Conservation (phyloP, 2,113 vertebrate species). For the Ammodytes marinus region DNA sequence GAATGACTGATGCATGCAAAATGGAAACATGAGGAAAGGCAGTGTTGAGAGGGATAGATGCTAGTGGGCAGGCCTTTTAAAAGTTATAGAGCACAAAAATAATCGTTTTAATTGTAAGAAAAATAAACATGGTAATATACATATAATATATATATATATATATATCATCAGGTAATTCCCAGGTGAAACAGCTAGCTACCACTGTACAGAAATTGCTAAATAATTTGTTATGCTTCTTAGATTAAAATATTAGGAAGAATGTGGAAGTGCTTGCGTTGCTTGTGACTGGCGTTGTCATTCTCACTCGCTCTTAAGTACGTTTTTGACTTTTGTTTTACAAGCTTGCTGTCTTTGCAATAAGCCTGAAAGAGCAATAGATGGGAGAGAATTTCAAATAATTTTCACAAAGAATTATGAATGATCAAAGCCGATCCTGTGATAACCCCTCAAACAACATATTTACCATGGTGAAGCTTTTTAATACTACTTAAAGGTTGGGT, state of each 20-base stretch:
- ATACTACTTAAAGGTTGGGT: too few species aligned
- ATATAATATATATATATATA: conserved; percentile 25
- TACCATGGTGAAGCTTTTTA: background rate
- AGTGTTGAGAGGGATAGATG: background rate
- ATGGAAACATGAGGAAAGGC: background rate
- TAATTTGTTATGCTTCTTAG: conserved; percentile 14
- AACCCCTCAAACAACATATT: background rate
- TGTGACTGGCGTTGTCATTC: conserved; percentile 8
- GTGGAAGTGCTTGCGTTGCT: conserved; percentile 29
- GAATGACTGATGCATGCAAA: background rate
- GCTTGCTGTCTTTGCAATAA: conserved; percentile 2
- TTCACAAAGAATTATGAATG: background rate
- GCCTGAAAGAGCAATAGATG: conserved; percentile 28
- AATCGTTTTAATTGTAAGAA: background rate
- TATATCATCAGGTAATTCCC: background rate
- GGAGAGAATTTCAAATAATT: background rate
- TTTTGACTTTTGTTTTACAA: background rate
- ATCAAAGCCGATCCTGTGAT: conserved; percentile 2
- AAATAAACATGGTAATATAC: background rate
- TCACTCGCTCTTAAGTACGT: conserved; percentile 10
- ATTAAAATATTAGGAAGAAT: conserved; percentile 16
- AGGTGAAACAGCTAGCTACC: background rate
- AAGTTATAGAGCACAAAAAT: background rate
- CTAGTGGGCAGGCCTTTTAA: too few species aligned
- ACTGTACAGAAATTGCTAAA: conserved; percentile 4